Evolutionary conservation across 2,797 vertebrate genomes (phyloP).

Genomic region (Eidolon dupreanum): DNA sequence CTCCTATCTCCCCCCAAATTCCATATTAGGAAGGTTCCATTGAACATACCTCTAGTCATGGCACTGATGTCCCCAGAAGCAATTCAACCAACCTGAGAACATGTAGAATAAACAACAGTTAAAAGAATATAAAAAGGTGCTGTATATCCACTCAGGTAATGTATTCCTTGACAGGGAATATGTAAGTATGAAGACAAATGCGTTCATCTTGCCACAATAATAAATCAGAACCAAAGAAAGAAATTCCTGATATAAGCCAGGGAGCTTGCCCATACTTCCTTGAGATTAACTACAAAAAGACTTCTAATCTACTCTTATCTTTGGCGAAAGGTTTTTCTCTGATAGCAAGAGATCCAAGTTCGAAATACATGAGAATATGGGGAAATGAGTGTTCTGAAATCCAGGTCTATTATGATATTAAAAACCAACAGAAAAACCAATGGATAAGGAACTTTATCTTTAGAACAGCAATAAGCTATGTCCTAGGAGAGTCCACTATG

Average conservation of each 20-base stretch:
- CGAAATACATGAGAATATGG: background rate
- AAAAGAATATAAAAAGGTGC: background rate
- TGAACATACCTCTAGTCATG: background rate
- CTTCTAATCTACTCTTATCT: background rate
- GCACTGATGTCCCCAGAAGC: background rate
- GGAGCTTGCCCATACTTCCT: background rate
- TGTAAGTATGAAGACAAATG: background rate
- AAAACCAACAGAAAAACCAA: background rate
- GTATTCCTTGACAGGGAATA: background rate
- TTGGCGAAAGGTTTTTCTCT: background rate
- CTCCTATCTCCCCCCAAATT: background rate
- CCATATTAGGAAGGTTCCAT: background rate
- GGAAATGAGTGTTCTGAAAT: background rate
- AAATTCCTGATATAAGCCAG: background rate
- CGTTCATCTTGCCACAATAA: constrained; percentile 16
- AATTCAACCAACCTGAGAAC: background rate
- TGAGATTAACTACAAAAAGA: background rate
- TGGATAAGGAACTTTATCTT: background rate
- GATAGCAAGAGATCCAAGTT: background rate
- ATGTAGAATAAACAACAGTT: background rate
- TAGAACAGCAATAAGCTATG: background rate
- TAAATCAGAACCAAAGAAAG: constrained; percentile 42
- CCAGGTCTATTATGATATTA: background rate
- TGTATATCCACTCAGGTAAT: background rate
- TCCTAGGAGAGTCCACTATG: background rate